phyloP scores from a whole-genome alignment of 2,888 invertebrate genomes.

The Gymnocheta viridis region DNA sequence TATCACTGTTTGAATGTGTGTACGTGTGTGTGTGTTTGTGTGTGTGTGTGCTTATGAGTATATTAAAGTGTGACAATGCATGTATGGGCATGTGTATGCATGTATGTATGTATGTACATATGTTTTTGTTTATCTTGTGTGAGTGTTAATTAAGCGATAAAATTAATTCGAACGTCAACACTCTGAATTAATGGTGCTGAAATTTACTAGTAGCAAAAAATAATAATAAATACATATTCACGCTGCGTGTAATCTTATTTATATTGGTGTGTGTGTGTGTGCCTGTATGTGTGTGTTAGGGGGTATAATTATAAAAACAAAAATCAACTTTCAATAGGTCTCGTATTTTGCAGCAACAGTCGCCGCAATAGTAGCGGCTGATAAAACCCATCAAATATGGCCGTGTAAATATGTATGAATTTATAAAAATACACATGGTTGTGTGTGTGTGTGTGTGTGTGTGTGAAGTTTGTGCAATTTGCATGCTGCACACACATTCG shows the following conservation, averaged over 20 bases:
- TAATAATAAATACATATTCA: conserved; percentile 23
- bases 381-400: conserved; percentile 69
- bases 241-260: not conserved
- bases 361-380: conserved; percentile 44
- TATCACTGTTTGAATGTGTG: conserved; percentile 34
- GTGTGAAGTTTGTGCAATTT: conserved; percentile 46
- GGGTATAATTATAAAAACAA: conserved; percentile 5
- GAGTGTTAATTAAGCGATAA: conserved; percentile 81
- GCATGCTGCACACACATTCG: conserved; percentile 11
- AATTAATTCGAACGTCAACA: conserved; percentile 82
- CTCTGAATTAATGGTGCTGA: conserved; percentile 73
- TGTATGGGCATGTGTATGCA: not conserved
- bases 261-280: not conserved
- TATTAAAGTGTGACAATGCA: not conserved
- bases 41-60: not conserved
- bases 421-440: conserved; percentile 17
- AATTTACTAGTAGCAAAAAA: conserved; percentile 58
- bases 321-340: conserved; percentile 37
- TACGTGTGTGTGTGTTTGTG: not conserved
- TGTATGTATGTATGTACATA: not conserved
- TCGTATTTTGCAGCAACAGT: conserved; percentile 36
- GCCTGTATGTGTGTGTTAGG: not conserved
- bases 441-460: not conserved
- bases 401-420: conserved; percentile 54
- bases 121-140: conserved; percentile 61